phyloP scores from a whole-genome alignment of 2,797 vertebrate species.

The Eupleurogrammus muticus region DNA sequence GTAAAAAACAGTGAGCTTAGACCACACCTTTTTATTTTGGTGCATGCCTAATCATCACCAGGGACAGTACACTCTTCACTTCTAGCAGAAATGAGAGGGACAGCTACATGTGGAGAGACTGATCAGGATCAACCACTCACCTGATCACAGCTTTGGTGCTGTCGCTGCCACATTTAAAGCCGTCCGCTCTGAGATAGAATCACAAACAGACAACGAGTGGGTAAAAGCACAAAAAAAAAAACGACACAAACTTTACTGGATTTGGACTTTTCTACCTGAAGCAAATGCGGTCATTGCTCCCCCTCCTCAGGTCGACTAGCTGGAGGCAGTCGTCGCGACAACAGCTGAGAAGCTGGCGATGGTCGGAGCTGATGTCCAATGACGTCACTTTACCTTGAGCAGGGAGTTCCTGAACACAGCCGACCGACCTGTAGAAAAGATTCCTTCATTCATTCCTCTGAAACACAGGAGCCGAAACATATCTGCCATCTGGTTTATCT shows the following conservation, averaged over 20 bases:
- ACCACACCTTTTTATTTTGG: too few relatives aligned
- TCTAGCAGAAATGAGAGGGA: too few relatives aligned
- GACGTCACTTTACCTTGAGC: constrained; percentile 89
- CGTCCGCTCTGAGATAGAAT: constrained; percentile 83
- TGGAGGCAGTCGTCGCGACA: constrained; percentile 89
- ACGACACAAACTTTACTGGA: rapidly evolving
- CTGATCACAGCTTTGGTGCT: constrained; percentile 92
- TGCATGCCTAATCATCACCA: too few relatives aligned
- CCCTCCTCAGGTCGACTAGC: constrained; percentile 87
- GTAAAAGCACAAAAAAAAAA: background rate
- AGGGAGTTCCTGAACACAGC: constrained; percentile 85
- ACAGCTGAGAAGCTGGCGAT: constrained; percentile 89
- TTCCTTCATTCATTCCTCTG: too few relatives aligned
- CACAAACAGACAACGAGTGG: background rate
- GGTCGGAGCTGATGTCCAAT: constrained; percentile 86
- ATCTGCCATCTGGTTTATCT: too few relatives aligned
- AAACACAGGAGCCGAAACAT: too few relatives aligned
- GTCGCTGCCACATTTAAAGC: constrained; percentile 91
- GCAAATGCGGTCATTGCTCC: constrained; percentile 79
- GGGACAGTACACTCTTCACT: too few relatives aligned
- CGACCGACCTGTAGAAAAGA: constrained; percentile 68
- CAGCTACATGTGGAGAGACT: too few relatives aligned
- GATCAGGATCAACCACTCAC: constrained; percentile 72
- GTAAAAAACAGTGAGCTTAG: too few relatives aligned
- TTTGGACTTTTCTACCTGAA: constrained; percentile 68